phyloP scores from a whole-genome alignment of 2,797 vertebrate genomes.

The Masticophis lateralis region DNA sequence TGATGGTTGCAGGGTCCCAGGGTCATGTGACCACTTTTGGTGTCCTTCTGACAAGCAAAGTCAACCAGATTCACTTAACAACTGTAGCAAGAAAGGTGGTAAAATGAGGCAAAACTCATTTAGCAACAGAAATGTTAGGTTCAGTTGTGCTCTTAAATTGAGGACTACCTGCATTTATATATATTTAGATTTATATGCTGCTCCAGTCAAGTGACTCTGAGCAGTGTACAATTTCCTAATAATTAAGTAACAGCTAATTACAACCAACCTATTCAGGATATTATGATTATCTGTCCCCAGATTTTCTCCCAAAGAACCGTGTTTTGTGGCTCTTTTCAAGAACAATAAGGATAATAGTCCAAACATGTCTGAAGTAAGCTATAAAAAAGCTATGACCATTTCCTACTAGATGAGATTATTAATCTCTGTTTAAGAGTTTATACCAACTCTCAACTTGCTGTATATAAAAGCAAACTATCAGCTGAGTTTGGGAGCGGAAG shows the following conservation, averaged over 20 bases:
- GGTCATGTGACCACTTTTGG: not conserved
- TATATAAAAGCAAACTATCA: not conserved
- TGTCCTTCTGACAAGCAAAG: not conserved
- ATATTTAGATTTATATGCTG: not conserved
- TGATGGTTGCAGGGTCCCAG: not conserved
- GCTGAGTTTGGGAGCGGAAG: not conserved
- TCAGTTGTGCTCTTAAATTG: not conserved
- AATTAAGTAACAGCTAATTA: not conserved
- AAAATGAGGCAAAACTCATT: not conserved
- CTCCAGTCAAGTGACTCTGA: not conserved
- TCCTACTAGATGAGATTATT: not conserved
- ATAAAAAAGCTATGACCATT: not conserved
- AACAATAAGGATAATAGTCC: not conserved
- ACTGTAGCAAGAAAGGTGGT: not conserved
- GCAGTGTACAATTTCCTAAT: not conserved
- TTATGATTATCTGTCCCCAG: not conserved
- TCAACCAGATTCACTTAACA: not conserved
- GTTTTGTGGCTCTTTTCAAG: not conserved
- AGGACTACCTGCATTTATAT: not conserved
- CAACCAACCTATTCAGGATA: not conserved
- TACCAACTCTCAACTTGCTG: not conserved
- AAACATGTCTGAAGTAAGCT: not conserved
- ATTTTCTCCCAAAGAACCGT: not conserved
- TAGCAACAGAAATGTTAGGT: not conserved
- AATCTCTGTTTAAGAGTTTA: not conserved